Conservation (phyloP, 2,888 invertebrate species). For the Antheraea assamensis region DNA sequence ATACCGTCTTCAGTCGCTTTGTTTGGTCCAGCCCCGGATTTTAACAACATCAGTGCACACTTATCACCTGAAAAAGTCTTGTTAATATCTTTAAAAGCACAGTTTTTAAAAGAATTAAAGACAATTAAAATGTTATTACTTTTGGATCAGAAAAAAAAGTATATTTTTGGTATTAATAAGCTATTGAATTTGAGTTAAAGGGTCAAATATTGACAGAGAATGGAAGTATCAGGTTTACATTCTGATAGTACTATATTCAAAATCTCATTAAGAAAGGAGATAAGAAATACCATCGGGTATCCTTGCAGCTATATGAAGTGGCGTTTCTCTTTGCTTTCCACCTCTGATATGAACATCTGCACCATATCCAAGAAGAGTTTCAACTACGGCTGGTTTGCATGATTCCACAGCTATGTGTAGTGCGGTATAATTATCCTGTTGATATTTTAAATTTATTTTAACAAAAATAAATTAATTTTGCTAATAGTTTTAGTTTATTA, state of each 20-base stretch:
- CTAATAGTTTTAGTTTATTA: neutral
- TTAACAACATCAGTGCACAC: slow-evolving; percentile 98
- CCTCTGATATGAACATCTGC: slow-evolving; percentile 98
- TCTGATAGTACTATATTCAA: neutral
- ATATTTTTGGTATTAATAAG: neutral
- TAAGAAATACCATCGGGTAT: slow-evolving; percentile 84
- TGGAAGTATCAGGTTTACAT: neutral
- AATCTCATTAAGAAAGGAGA: neutral
- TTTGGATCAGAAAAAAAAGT: too few species aligned
- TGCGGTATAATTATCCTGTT: slow-evolving; percentile 97
- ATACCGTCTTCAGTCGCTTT: slow-evolving; percentile 97
- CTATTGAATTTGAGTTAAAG: neutral
- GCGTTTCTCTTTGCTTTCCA: slow-evolving; percentile 94
- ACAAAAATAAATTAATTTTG: neutral
- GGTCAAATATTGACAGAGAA: neutral
- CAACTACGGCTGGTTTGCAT: slow-evolving; percentile 96
- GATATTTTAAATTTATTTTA: neutral
- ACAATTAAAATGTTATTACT: neutral
- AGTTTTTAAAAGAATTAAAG: neutral
- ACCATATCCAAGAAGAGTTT: slow-evolving; percentile 97
- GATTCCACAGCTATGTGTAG: slow-evolving; percentile 98
- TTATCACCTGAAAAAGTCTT: slow-evolving; percentile 60
- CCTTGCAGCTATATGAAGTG: slow-evolving; percentile 97
- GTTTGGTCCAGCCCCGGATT: slow-evolving; percentile 98
- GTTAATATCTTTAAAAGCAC: neutral